phyloP scores from a whole-genome alignment of 2,113 vertebrate genomes.

The Marcusenius ussheri region DNA sequence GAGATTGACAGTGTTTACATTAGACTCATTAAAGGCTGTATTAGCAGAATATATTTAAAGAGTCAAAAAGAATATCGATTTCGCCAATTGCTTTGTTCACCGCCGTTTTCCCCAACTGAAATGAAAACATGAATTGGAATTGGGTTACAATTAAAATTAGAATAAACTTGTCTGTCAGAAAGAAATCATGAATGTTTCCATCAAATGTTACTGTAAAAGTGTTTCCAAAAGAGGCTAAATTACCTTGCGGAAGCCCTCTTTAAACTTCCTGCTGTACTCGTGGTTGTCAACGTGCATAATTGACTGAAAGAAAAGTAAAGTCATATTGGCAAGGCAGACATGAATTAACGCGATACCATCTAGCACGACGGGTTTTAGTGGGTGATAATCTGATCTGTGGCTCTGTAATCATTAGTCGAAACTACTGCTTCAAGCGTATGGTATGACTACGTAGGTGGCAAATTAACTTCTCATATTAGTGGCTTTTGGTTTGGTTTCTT shows the following conservation, averaged over 20 bases:
- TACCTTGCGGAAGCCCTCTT: slow-evolving; percentile 18
- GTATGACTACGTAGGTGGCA: neutral
- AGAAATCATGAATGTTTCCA: neutral
- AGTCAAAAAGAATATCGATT: slow-evolving; percentile 61
- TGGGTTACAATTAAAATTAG: neutral
- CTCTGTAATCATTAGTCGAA: neutral
- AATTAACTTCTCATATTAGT: neutral
- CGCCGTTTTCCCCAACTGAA: slow-evolving; percentile 60
- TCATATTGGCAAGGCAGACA: neutral
- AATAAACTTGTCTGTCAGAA: neutral
- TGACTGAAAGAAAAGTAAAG: neutral
- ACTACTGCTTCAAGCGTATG: too few relatives aligned
- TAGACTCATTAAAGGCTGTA: neutral
- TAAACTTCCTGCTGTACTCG: slow-evolving; percentile 22
- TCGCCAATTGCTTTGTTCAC: slow-evolving; percentile 70
- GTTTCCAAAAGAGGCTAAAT: neutral
- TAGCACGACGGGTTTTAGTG: neutral
- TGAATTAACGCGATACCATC: neutral
- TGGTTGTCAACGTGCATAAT: slow-evolving; percentile 4
- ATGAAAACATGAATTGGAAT: slow-evolving; percentile 25
- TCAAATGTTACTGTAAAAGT: neutral
- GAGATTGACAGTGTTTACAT: neutral
- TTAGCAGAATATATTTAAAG: slow-evolving; percentile 36
- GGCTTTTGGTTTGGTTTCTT: neutral
- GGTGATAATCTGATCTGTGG: neutral